Conservation (phyloP, 2,113 vertebrate species). For the Numida meleagris region DNA sequence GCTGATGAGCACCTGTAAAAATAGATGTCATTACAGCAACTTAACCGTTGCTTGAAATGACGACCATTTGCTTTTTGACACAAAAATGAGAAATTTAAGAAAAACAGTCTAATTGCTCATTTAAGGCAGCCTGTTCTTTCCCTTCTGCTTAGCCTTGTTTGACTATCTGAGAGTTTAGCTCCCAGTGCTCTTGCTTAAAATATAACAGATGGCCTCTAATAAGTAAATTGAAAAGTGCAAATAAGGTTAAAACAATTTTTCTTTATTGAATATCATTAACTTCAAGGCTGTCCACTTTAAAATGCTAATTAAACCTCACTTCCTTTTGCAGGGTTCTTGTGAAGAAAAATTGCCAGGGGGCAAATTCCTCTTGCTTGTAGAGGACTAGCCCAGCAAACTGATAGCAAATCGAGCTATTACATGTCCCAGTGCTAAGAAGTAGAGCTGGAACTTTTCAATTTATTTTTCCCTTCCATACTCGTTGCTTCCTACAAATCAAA, state of each 20-base stretch:
- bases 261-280: constrained; percentile 79
- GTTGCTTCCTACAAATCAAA: constrained; percentile 33
- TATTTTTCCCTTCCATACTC: background rate
- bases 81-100: constrained; percentile 54
- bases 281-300: constrained; percentile 77
- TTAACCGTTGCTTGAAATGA: constrained; percentile 32
- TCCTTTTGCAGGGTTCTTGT: constrained; percentile 57
- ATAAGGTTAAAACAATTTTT: constrained; percentile 80
- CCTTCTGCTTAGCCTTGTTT: constrained; percentile 65
- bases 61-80: constrained; percentile 60
- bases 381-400: constrained; percentile 33
- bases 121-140: constrained; percentile 52
- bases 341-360: constrained; percentile 57
- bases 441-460: constrained; percentile 31
- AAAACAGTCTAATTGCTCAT: constrained; percentile 65
- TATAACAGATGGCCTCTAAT: constrained; percentile 79
- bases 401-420: constrained; percentile 5
- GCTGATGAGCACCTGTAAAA: constrained; percentile 38
- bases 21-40: constrained; percentile 32
- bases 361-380: constrained; percentile 59
- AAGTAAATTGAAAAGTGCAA: constrained; percentile 80
- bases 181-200: constrained; percentile 70
- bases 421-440: background rate
- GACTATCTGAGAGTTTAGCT: constrained; percentile 63
- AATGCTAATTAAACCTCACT: constrained; percentile 75